A percentile compares a stretch with the other conserved stretches of the same genome.
These are phyloP conservation scores for Crocallis elinguaria DNA, from an alignment of 2,888 invertebrate species.

Conservation along the genomic window DNA sequence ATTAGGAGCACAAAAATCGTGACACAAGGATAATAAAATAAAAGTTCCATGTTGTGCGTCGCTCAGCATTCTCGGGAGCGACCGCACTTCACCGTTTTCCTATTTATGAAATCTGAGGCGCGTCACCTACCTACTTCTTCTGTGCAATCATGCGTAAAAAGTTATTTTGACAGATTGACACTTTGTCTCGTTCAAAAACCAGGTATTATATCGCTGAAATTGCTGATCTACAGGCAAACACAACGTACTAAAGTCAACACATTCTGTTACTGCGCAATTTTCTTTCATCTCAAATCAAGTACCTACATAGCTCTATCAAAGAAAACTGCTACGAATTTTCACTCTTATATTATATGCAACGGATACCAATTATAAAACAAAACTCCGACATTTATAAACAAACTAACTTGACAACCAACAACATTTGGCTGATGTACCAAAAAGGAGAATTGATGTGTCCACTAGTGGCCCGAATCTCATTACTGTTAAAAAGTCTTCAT, in stretches of 20 bases:
- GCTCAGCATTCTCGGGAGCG: conserved; percentile 60
- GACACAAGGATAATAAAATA: conserved; percentile 42
- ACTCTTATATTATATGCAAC: conserved; percentile 14
- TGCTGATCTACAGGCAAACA: no score
- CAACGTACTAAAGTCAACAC: not conserved
- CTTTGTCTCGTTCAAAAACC: conserved; percentile 7
- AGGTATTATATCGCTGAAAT: not conserved
- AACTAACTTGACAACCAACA: conserved; percentile 27
- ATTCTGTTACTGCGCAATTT: conserved; percentile 12
- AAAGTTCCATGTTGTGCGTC: conserved; percentile 45
- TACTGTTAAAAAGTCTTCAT: conserved; percentile 57
- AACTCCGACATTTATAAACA: conserved; percentile 26
- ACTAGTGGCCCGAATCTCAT: conserved; percentile 44
- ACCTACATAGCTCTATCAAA: conserved; percentile 17
- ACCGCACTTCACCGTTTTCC: conserved; percentile 50
- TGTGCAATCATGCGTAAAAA: conserved; percentile 55
- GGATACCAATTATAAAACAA: conserved; percentile 32
- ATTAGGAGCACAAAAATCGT: conserved; percentile 53
- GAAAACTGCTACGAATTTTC: conserved; percentile 26
- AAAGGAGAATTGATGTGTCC: conserved; percentile 52
- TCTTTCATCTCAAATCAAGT: conserved; percentile 23
- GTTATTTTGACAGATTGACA: conserved; percentile 8
- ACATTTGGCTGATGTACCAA: conserved; percentile 44
- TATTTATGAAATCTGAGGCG: conserved; percentile 47
- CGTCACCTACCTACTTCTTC: conserved; percentile 45